Evolutionary conservation across 2,888 invertebrate genomes (phyloP), one percentile per base, ranked within the genome.

Genomic region (Dorcus hopei): DNA sequence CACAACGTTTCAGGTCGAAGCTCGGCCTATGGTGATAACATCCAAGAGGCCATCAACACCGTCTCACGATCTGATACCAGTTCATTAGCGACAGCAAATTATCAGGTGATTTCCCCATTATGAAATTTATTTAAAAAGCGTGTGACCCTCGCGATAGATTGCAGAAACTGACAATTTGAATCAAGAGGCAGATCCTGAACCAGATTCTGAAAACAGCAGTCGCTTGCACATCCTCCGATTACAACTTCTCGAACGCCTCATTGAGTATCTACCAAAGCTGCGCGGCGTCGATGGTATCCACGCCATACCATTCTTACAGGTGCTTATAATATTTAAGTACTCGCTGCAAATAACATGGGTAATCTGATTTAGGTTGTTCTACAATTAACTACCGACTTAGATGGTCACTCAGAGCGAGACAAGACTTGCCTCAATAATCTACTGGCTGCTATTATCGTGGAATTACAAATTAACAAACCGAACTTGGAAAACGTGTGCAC

Each of bases 301-400:
- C 61, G 89, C 92, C 16, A 93, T 97, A 73, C 96, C 97, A 0
- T 93, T 93, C 72, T 88, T 97, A 76, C 96, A 97, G 85, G 93
- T 91, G 63, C 49, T 50, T 52, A 9, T 42, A 42, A n/a, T 41
- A 33, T 11, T 51, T 41, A 41, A 41, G 4, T 2, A 2, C 11
- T 1, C 2, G 19, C 3, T 48, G 1, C 19, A 8, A n/a, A 14
- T 48, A 14, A 14, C 5, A 48, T 19, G 48, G n/a, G 2, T 50
- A n/a, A 52, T 53, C 11, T 57, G 19, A 26, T 40, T 16, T 59
- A 90, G 89, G 91, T 93, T 19, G 84, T 96, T 3, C 82, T 95
- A 8, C 94, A 95, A 90, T 80, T 96, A 53, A 93, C 93, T 0
- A 88, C 90, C 7, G 95, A 96, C 77, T 82, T 96, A 26, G 95